These are phyloP conservation scores for Mythimna vitellina DNA, from an alignment of 2,888 invertebrate genomes.

Conservation along the genomic window DNA sequence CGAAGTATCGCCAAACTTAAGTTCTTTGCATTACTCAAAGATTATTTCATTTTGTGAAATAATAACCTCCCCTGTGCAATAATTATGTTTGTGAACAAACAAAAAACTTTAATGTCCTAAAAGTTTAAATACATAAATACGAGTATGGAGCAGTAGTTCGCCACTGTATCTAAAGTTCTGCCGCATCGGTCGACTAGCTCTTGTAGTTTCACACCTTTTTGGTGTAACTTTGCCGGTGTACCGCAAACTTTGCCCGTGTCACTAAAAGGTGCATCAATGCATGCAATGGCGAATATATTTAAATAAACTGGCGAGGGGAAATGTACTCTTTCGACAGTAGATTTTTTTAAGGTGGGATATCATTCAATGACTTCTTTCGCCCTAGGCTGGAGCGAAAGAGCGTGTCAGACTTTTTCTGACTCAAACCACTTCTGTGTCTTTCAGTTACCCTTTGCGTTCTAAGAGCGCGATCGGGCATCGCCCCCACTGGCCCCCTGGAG, in stretches of 20 bases:
- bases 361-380: background rate
- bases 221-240: constrained; percentile 22
- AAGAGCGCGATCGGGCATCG: too few species aligned
- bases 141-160: constrained; percentile 4
- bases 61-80: background rate
- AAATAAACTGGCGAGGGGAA: background rate
- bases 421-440: too few species aligned
- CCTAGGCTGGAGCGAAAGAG: background rate
- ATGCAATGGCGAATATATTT: constrained; percentile 13
- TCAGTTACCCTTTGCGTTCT: too few species aligned
- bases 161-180: constrained; percentile 17
- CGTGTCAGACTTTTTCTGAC: too few species aligned
- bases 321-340: background rate
- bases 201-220: constrained; percentile 41
- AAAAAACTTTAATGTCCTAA: background rate
- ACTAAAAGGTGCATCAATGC: background rate
- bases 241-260: constrained; percentile 20
- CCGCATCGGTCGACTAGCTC: constrained; percentile 7
- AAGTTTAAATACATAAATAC: constrained; percentile 23
- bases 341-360: too few species aligned
- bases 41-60: too few species aligned
- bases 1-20: too few species aligned
- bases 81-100: background rate
- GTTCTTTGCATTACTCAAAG: too few species aligned
- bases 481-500: too few species aligned